Evolutionary conservation across 1,140 invertebrate genomes (phyloP).

Genomic region (Meteorus sp.): DNA sequence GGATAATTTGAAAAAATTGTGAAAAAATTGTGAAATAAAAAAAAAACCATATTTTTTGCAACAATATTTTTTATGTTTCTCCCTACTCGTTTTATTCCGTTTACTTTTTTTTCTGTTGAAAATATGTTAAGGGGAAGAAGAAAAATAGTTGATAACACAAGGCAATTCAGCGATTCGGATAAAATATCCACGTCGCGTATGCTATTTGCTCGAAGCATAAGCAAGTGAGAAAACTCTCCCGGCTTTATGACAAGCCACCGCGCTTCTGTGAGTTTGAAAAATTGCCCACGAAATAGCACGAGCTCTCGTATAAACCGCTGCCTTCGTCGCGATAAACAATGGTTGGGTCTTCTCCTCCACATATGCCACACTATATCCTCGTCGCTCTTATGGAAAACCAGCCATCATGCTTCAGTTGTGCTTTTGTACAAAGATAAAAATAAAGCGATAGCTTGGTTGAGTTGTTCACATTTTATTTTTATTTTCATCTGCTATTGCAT

Average conservation of each 20-base stretch:
- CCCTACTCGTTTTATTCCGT: too few species aligned
- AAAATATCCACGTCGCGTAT: conserved; percentile 25
- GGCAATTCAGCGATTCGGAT: too few species aligned
- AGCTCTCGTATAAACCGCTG: conserved; percentile 25
- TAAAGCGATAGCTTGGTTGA: background rate
- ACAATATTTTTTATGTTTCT: too few species aligned
- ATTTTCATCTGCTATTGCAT: too few species aligned
- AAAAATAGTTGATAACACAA: too few species aligned
- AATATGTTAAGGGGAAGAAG: too few species aligned
- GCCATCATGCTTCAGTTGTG: background rate
- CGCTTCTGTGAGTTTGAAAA: conserved; percentile 27
- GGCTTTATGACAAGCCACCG: conserved; percentile 29
- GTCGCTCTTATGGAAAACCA: too few species aligned
- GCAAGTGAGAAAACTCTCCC: conserved; percentile 26
- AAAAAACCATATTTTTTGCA: too few species aligned
- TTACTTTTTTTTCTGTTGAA: too few species aligned
- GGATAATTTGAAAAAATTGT: too few species aligned
- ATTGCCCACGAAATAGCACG: conserved; percentile 26
- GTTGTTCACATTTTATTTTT: too few species aligned
- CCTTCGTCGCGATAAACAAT: conserved; percentile 28
- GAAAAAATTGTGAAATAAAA: too few species aligned
- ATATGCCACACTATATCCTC: background rate
- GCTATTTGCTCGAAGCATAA: conserved; percentile 28
- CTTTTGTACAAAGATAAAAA: background rate
- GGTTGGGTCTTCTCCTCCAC: conserved; percentile 12